Percentiles rank a stretch among this genome's conserved stretches.
Conservation (phyloP, 2,888 invertebrate species). For the Ophion costatus region DNA sequence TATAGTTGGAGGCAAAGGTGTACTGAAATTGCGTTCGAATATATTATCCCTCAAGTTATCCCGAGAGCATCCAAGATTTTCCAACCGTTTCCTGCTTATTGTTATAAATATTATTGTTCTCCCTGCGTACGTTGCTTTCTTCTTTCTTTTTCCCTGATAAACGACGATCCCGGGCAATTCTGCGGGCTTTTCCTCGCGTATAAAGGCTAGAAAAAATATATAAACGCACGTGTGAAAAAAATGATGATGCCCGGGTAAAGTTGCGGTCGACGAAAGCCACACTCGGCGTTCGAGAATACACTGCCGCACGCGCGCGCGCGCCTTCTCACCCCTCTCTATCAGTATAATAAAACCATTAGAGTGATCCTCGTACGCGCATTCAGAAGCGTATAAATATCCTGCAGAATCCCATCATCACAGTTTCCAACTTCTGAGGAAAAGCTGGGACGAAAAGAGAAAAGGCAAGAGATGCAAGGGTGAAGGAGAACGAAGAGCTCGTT, state of each 20-base stretch:
- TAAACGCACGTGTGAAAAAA: conserved; percentile 40
- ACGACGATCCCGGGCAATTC: conserved; percentile 11
- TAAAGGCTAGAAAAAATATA: conserved; percentile 6
- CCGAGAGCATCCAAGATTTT: conserved; percentile 7
- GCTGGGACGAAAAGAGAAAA: conserved; percentile 67
- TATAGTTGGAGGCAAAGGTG: conserved; percentile 31
- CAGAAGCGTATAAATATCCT: conserved; percentile 83
- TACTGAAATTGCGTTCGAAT: conserved; percentile 36
- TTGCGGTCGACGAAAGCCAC: conserved; percentile 64
- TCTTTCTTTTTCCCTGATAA: conserved; percentile 25
- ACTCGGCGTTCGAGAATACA: conserved; percentile 33
- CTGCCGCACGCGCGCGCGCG: conserved; percentile 12
- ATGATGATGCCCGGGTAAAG: conserved; percentile 43
- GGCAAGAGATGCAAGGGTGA: conserved; percentile 18
- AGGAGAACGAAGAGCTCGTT: conserved; percentile 41
- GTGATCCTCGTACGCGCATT: conserved; percentile 83
- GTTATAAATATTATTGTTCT: conserved; percentile 21
- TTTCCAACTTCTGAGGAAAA: conserved; percentile 82
- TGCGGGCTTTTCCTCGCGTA: conserved; percentile 18
- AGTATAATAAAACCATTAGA: conserved; percentile 84
- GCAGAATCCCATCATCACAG: conserved; percentile 80
- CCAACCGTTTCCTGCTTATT: background rate
- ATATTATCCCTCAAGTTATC: conserved; percentile 45
- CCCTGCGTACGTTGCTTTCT: conserved; percentile 13
- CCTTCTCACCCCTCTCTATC: conserved; percentile 71